Evolutionary conservation across 2,113 vertebrate species (phyloP).

Genomic region (Dinomys branickii): DNA sequence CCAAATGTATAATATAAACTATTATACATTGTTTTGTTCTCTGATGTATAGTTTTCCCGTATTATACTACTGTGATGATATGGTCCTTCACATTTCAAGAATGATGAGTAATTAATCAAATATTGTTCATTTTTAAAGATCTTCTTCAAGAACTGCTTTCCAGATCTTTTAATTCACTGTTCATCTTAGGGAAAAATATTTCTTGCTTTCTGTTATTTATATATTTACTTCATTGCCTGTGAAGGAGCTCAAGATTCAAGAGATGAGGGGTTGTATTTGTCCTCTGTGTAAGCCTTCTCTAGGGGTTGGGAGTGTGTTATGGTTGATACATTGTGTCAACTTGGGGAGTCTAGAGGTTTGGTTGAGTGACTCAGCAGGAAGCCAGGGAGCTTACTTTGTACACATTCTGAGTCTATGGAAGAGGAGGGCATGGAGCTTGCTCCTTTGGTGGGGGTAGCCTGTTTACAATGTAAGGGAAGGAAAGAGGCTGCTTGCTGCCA

Average conservation of each 20-base stretch:
- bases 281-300: neutral
- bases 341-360: too few relatives aligned
- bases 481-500: too few relatives aligned
- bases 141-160: neutral
- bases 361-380: too few relatives aligned
- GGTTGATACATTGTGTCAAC: too few relatives aligned
- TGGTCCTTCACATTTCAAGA: neutral
- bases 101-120: neutral
- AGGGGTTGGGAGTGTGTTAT: too few relatives aligned
- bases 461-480: too few relatives aligned
- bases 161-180: neutral
- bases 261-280: accelerated
- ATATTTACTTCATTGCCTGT: neutral
- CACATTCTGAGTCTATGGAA: too few relatives aligned
- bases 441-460: too few relatives aligned
- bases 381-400: too few relatives aligned
- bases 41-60: neutral
- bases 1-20: neutral
- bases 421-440: too few relatives aligned
- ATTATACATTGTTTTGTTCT: neutral
- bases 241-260: neutral
- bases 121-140: neutral
- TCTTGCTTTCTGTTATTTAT: neutral
- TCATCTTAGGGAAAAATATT: neutral
- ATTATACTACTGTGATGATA: neutral